Evolutionary conservation across 2,888 invertebrate genomes (phyloP), one percentile per base, ranked within the genome.

Genomic region (Cosmopolites sordidus): DNA sequence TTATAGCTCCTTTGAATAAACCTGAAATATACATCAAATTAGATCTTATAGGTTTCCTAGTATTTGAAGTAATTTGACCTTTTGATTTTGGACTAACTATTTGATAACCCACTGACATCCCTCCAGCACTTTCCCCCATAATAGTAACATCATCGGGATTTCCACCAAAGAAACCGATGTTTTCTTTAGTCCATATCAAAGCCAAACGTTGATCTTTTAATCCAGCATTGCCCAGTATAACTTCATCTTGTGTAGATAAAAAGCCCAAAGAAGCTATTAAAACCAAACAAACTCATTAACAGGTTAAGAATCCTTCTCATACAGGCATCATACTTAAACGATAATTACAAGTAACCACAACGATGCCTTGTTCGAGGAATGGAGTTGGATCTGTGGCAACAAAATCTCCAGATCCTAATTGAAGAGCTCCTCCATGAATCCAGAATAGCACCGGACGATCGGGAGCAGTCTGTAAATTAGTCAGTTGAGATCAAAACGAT

Each of bases 391-490:
- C 73, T 29, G 61, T 64, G 2, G 48, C 45, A 14, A 66, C 56
- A 22, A 58, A 54, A 30, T 38, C 49, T 9, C 66, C 68, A 16
- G 62, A 48, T 5, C 75, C 74, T 14, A 56, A 57, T 53, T 68
- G 64, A 56, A 72, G 75, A 12, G 68, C 72, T 2, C 75, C 75
- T 2, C 75, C 73, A 54, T 74, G 73, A 33, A 75, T 69, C 55
- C 64, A 70, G 11, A 73, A 64, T 55, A 75, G 62, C 0, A 75
- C 75, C 5, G 75, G 71, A 37, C 71, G 54, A 9, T 58, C 38
- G 11, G 22, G 47, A 16, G 6, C 16, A 22, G 22, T 22, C 22
- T 22, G 8, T 22, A 22, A 22, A 22, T 22, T 22, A 22, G 8
- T 5, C 22, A 22, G 22, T 8, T 3, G 22, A 3, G 8, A 3